These are phyloP conservation scores for Oxygymnocypris stewartii DNA, from an alignment of 2,113 vertebrate species.

Conservation along the genomic window DNA sequence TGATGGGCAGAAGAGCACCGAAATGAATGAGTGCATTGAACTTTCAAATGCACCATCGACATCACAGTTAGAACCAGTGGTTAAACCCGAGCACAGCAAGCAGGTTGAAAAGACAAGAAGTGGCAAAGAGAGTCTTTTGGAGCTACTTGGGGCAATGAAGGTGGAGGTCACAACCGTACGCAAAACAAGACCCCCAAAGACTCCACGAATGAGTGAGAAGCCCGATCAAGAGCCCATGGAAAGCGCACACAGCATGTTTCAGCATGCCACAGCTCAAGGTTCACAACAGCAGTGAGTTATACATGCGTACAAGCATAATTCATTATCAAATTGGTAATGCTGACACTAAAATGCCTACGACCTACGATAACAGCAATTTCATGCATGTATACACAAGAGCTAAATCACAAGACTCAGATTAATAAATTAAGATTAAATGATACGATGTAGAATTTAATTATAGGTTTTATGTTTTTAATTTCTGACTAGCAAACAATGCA, in stretches of 20 bases:
- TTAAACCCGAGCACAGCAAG: background rate
- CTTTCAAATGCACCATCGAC: background rate
- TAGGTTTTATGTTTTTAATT: background rate
- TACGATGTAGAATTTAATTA: background rate
- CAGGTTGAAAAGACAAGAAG: constrained; percentile 42
- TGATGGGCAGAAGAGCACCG: background rate
- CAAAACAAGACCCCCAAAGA: constrained; percentile 66
- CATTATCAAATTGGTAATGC: background rate
- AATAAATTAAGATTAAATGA: background rate
- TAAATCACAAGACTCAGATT: background rate
- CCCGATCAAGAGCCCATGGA: constrained; percentile 39
- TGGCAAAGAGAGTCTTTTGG: constrained; percentile 77
- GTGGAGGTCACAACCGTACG: constrained; percentile 80
- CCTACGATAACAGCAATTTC: background rate
- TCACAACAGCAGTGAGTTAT: constrained; percentile 73
- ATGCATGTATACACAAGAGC: background rate
- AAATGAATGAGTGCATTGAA: constrained; percentile 9
- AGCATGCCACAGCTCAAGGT: constrained; percentile 59
- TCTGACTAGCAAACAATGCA: background rate
- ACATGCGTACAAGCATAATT: background rate
- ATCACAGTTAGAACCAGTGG: background rate
- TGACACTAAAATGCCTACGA: background rate
- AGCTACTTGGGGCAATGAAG: constrained; percentile 84
- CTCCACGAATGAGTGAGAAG: constrained; percentile 53
- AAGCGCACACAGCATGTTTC: constrained; percentile 66